Base-by-base conservation (phyloP, 1,140 invertebrate genomes). In the Pseudomyrmex cubaensis region DNA sequence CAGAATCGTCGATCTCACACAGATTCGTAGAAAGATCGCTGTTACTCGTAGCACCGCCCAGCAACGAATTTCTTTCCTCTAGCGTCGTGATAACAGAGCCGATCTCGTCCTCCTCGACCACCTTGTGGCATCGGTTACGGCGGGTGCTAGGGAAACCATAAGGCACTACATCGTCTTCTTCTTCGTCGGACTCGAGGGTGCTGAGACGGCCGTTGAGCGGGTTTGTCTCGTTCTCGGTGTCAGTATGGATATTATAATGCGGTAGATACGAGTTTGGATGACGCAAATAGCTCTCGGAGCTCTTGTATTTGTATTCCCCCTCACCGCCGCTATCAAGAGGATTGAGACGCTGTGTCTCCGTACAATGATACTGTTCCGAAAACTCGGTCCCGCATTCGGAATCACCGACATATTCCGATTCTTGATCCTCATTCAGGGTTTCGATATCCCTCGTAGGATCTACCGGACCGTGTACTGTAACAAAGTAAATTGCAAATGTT, bases 1-100 rank as follows among this genome's bases (percentile, higher is more conserved):
- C 97, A n/a, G 97, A 97, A 94, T 98, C 98, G 94, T 98, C 98
- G 91, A 98, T 98, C 95, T 98, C 98, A 95, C 98, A 98, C 48
- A 98, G 95, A 94, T 97, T 96, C 25, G 97, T 96, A 22, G 98
- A 98, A 69, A 98, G 95, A 93, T 98, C 97, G 93, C 97, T 98
- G 91, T 97, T 97, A 84, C 96, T 97, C 5, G 96, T 96, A 61
- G 95, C 96, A 62, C 95, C 95, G 70, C 95, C 95, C 54, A 97
- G 95, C 83, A 98, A 94, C 56, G 97, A 97, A 93, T 97, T 96
- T 77, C 96, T 95, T 93, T 98, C 97, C 90, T 97, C 95, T 83
- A 96, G 92, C 25, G 95, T 95, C 50, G 94, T 95, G 67, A 96
- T 95, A 63, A 96, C 94, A 61, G 95, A 95, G 59, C 93, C 94